Base-by-base conservation (phyloP, 2,113 vertebrate species). In the Mugil cephalus region DNA sequence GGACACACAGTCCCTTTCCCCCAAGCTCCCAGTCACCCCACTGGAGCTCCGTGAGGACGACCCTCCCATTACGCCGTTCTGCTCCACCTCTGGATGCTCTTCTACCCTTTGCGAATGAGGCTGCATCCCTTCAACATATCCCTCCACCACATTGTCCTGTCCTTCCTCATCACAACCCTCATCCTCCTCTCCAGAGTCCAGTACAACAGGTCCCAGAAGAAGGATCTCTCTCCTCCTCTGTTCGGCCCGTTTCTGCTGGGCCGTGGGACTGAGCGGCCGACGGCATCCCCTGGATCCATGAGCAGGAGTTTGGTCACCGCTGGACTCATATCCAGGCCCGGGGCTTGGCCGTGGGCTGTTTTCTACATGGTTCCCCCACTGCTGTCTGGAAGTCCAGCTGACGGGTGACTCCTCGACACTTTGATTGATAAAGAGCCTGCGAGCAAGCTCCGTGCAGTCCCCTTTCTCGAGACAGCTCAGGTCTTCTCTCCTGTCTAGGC, bases 1-100 rank as follows among this genome's bases (percentile, higher is more conserved):
- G 4, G 94, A 95, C 55, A 93, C 50, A 61, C 92, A 93, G 45
- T 93, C 93, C 64, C 86, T 66, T 54, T 95, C 93, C 7, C 88
- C 92, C 2, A 94, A 38, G 69, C 93, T 94, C 4, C 93, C 94
- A 0, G 94, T 95, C 62, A 94, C 93, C 7, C 93, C 94, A 6
- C 93, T 94, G 67, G 93, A 94, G 83, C 93, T 94, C 14, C 85
- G 87, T 0, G 93, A 94, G 15, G 93, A 91, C 2, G 93, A 88
- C 10, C 88, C 91, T 38, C 77, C 80, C 55, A 64, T 88, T 0
- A 46, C 74, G 1, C 70, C 80, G 0, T 90, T 90, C 43, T 86
- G 90, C 55, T 93, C 91, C 11, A 42, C 74, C 43, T 80, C 85
- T 1, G 62, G 53, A 43, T 54, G 69, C 42, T 82, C 80, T 10